Percentiles rank a stretch among this genome's conserved stretches.
phyloP scores from a whole-genome alignment of 2,113 vertebrate genomes.

The Cheirogaleus medius region DNA sequence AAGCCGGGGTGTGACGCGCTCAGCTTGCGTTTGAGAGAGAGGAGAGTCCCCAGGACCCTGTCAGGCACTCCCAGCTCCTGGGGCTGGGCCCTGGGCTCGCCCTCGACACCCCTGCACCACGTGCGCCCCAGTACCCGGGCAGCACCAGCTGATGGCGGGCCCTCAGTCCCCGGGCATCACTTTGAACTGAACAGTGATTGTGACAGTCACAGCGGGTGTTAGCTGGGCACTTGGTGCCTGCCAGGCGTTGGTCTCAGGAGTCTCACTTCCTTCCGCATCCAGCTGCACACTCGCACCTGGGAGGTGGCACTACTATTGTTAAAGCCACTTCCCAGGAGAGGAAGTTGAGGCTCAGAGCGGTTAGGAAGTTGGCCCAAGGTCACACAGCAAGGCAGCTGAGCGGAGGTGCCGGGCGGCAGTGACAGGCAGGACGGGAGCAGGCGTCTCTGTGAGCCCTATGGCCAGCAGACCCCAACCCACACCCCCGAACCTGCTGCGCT shows the following conservation, averaged over 20 bases:
- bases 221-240: neutral
- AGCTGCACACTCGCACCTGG: neutral
- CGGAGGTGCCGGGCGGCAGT: neutral
- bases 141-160: neutral
- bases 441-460: neutral
- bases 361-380: neutral
- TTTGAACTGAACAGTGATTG: accelerated
- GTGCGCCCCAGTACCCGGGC: neutral
- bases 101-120: accelerated
- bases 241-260: neutral
- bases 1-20: accelerated
- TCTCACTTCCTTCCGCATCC: neutral
- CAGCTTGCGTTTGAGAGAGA: neutral
- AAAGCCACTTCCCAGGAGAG: neutral
- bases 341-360: neutral
- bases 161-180: accelerated
- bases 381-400: neutral
- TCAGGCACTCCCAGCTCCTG: neutral
- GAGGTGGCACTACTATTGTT: neutral
- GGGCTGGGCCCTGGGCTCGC: neutral
- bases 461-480: accelerated
- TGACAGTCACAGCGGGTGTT: accelerated
- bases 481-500: neutral
- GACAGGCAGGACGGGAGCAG: neutral
- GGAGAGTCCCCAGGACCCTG: neutral